Evolutionary conservation across 2,888 invertebrate genomes (phyloP).

Genomic region (Xestoiulus laeticollis): DNA sequence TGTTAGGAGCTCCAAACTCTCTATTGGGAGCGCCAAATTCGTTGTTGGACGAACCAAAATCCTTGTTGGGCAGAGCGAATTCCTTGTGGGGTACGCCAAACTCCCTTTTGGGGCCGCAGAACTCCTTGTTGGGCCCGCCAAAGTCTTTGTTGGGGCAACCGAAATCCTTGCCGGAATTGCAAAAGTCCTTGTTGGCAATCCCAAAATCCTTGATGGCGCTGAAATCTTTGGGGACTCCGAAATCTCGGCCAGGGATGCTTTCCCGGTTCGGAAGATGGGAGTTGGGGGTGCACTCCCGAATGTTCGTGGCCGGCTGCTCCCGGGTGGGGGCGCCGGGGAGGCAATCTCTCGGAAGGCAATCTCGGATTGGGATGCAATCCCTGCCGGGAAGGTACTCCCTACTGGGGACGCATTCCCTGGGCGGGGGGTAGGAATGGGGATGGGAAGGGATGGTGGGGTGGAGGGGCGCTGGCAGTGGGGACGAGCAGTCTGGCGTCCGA

Average conservation of each 20-base stretch:
- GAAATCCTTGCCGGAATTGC: not conserved
- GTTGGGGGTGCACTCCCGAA: conserved; percentile 39
- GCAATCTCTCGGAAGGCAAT: conserved; percentile 38
- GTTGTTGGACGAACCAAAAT: not conserved
- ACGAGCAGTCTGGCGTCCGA: conserved; percentile 52
- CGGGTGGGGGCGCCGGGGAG: conserved; percentile 35
- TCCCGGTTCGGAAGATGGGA: conserved; percentile 10
- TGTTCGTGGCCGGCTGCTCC: conserved; percentile 45
- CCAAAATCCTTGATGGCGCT: not conserved
- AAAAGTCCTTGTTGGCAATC: not conserved
- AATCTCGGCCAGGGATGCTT: not conserved
- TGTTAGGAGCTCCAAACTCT: not conserved
- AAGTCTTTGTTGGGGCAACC: not conserved
- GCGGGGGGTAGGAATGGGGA: conserved; percentile 44
- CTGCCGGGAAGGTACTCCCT: conserved; percentile 30
- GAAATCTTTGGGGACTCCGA: not conserved
- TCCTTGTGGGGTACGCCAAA: not conserved
- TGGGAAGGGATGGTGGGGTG: conserved; percentile 48
- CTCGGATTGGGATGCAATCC: conserved; percentile 17
- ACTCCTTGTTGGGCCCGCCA: not conserved
- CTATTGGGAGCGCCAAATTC: not conserved
- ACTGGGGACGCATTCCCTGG: conserved; percentile 10
- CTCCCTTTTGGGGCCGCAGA: not conserved
- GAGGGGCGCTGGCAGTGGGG: conserved; percentile 53
- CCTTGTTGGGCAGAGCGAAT: not conserved